These are phyloP conservation scores for Berghia stephanieae DNA, from an alignment of 1,140 invertebrate genomes.

Conservation along the genomic window DNA sequence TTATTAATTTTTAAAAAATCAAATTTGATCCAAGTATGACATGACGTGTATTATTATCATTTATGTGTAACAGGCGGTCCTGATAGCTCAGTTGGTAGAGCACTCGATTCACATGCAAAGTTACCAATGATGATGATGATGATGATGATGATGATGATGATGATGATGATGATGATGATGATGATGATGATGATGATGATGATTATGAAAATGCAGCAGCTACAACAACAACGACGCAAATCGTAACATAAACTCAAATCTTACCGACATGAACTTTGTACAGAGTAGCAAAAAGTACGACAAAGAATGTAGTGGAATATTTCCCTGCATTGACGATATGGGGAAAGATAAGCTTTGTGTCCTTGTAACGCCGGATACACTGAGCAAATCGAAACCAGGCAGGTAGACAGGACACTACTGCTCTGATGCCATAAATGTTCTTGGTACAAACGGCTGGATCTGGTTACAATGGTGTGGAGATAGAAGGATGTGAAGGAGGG, in stretches of 20 bases:
- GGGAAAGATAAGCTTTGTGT: conserved; percentile 83
- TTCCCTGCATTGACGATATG: conserved; percentile 98
- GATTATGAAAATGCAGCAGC: too few species aligned
- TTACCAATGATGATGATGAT: too few species aligned
- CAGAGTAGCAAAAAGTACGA: conserved; percentile 86
- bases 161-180: too few species aligned
- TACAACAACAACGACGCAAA: neutral
- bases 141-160: too few species aligned
- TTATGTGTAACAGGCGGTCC: too few species aligned
- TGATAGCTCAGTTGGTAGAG: too few species aligned
- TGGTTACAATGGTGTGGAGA: conserved; percentile 39
- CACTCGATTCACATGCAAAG: too few species aligned
- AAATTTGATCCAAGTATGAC: too few species aligned
- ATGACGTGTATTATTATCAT: too few species aligned
- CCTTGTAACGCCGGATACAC: conserved; percentile 89
- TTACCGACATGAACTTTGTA: conserved; percentile 75
- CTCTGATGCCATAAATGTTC: conserved; percentile 69
- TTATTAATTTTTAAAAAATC: too few species aligned
- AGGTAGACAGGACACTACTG: conserved; percentile 85
- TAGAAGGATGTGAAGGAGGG: neutral
- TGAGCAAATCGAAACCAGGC: conserved; percentile 98
- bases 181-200: too few species aligned
- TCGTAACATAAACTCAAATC: conserved; percentile 26
- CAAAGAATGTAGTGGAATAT: conserved; percentile 97
- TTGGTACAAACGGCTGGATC: conserved; percentile 50